Percentiles rank a stretch among this genome's conserved stretches.
These are phyloP conservation scores for Blastomussa wellsi DNA, from an alignment of 92 coral and sea anemone species.

Conservation along the genomic window DNA sequence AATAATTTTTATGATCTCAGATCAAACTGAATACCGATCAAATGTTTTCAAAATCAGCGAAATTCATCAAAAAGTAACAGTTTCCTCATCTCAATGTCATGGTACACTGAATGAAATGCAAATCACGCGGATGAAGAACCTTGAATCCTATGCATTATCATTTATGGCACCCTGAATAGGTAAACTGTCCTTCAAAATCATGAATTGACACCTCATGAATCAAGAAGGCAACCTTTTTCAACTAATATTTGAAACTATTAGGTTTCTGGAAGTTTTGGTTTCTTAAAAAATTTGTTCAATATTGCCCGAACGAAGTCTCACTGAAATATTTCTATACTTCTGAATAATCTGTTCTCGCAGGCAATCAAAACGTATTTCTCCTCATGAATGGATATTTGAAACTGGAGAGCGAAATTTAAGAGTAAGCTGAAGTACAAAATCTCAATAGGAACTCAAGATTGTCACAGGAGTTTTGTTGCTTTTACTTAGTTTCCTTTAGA, in stretches of 20 bases:
- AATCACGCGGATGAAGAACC: background rate
- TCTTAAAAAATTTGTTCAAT: no score
- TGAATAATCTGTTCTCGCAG: background rate
- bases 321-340: background rate
- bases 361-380: background rate
- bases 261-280: no score
- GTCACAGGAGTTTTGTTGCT: background rate
- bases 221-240: no score
- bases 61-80: background rate
- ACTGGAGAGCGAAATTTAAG: background rate
- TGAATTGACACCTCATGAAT: background rate
- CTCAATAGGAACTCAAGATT: background rate
- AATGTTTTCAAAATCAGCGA: background rate
- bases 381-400: background rate
- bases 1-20: no score
- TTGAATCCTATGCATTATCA: background rate
- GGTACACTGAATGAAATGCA: no score
- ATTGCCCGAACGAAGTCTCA: background rate
- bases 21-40: background rate
- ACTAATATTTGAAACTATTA: no score
- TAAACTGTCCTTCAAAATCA: background rate
- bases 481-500: background rate
- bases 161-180: background rate
- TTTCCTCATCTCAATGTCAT: background rate
- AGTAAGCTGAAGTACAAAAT: no score